phyloP scores from a whole-genome alignment of 2,888 invertebrate genomes.

The Chesias legatella region DNA sequence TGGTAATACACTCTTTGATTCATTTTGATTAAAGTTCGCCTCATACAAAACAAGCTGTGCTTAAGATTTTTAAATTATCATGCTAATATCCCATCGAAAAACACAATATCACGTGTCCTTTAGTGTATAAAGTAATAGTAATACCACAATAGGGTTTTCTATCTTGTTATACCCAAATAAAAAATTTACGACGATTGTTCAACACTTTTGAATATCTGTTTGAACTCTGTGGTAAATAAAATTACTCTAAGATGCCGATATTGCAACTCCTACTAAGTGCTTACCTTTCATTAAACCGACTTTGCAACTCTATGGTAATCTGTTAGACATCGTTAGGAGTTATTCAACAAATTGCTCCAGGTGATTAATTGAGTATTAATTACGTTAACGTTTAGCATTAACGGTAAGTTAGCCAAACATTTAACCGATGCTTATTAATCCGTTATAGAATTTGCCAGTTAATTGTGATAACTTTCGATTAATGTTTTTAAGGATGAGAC shows the following conservation, averaged over 20 bases:
- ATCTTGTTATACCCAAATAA: too few relatives aligned
- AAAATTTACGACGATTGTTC: too few relatives aligned
- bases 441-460: constrained; percentile 2
- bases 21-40: neutral
- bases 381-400: constrained; percentile 70
- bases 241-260: constrained; percentile 29
- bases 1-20: neutral
- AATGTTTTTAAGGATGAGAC: too few relatives aligned
- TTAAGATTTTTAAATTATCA: too few relatives aligned
- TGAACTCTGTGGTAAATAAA: too few relatives aligned
- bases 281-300: constrained; percentile 43
- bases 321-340: constrained; percentile 54
- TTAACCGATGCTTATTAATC: constrained; percentile 26
- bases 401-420: constrained; percentile 45
- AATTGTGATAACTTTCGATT: too few relatives aligned
- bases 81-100: too few relatives aligned
- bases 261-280: constrained; percentile 26
- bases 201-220: too few relatives aligned
- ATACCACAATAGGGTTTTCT: too few relatives aligned
- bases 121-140: too few relatives aligned
- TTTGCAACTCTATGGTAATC: constrained; percentile 11
- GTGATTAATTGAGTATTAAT: constrained; percentile 77
- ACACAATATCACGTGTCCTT: too few relatives aligned
- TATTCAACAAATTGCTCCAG: constrained; percentile 68
- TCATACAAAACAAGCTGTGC: too few relatives aligned